Evolutionary conservation across 2,113 vertebrate species (phyloP).

Genomic region (Notechis scutatus): DNA sequence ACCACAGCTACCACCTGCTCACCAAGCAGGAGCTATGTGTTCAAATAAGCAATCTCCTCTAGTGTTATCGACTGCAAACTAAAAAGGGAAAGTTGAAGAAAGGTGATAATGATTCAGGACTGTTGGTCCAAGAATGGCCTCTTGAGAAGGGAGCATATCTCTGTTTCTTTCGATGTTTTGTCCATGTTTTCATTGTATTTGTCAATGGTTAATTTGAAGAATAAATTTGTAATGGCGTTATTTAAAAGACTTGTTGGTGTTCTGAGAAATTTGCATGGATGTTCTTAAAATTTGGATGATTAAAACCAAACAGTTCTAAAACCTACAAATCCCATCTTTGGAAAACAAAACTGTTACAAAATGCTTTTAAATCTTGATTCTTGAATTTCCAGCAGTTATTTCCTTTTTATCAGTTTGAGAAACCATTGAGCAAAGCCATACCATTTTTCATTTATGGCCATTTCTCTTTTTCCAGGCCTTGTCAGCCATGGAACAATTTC

Average conservation of each 20-base stretch:
- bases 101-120: background rate
- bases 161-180: background rate
- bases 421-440: accelerated
- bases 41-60: background rate
- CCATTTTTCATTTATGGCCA: background rate
- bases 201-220: background rate
- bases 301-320: background rate
- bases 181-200: background rate
- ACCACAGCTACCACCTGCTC: background rate
- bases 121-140: background rate
- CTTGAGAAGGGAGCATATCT: background rate
- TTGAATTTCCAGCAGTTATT: background rate
- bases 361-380: background rate
- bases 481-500: constrained; percentile 86
- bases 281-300: background rate
- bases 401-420: background rate
- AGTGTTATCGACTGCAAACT: background rate
- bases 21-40: background rate
- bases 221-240: background rate
- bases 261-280: background rate
- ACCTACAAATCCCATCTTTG: background rate
- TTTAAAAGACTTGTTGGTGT: background rate
- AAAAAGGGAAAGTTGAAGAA: background rate
- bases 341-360: background rate
- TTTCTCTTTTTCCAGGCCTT: constrained; percentile 73